phyloP scores from a whole-genome alignment of 2,113 vertebrate species.

The Morone chrysops region DNA sequence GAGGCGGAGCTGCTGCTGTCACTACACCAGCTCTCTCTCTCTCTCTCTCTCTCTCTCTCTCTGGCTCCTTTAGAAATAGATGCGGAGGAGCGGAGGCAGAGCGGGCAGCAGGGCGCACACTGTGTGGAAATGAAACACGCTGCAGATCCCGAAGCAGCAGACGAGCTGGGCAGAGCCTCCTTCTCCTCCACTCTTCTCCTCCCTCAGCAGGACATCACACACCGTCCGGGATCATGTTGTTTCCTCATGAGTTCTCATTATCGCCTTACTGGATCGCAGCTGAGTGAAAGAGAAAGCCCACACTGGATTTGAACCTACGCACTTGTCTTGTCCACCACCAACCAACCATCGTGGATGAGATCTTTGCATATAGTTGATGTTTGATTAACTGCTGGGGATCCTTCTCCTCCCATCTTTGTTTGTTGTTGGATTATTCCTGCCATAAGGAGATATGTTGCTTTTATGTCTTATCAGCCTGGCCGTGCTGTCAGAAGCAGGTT shows the following conservation, averaged over 20 bases:
- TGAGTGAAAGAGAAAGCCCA: conserved; percentile 77
- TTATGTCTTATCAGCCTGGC: conserved; percentile 62
- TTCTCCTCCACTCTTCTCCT: background rate
- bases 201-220: conserved; percentile 55
- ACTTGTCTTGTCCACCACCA: conserved; percentile 41
- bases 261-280: conserved; percentile 66
- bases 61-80: conserved; percentile 56
- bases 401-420: background rate
- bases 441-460: conserved; percentile 60
- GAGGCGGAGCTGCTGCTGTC: conserved; percentile 79
- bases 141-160: conserved; percentile 62
- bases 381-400: conserved; percentile 14
- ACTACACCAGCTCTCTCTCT: conserved; percentile 40
- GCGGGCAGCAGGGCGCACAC: conserved; percentile 46
- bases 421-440: conserved; percentile 49
- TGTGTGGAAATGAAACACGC: conserved; percentile 73
- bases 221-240: conserved; percentile 65
- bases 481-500: conserved; percentile 76
- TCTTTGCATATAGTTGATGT: conserved; percentile 21
- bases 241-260: conserved; percentile 26
- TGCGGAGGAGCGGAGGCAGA: conserved; percentile 43
- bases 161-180: conserved; percentile 36
- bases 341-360: conserved; percentile 34
- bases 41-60: background rate
- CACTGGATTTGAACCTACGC: conserved; percentile 64